phyloP scores from a whole-genome alignment of 2,113 vertebrate species.

The Stegostoma tigrinum region DNA sequence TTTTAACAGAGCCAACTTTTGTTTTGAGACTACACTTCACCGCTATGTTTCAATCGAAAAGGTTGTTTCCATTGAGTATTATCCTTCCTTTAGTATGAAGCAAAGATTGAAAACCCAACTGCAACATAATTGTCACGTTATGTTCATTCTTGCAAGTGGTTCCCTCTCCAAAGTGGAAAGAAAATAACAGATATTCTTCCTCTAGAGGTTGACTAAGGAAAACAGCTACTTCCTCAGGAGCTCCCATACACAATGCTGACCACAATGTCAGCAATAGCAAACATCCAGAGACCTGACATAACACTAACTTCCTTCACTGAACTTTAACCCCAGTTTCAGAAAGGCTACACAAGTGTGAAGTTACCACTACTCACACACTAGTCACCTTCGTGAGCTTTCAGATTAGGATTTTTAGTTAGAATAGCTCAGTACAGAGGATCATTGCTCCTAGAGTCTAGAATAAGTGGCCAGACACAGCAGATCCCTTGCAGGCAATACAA shows the following conservation, averaged over 20 bases:
- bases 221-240: not conserved
- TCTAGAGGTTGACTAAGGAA: not conserved
- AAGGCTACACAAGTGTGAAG: not conserved
- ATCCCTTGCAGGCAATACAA: not conserved
- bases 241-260: not conserved
- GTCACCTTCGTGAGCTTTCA: not conserved
- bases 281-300: too few relatives aligned
- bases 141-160: not conserved
- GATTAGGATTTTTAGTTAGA: not conserved
- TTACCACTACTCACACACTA: not conserved
- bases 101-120: not conserved
- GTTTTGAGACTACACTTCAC: not conserved
- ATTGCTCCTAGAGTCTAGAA: not conserved
- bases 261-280: not conserved
- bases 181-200: not conserved
- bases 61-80: not conserved
- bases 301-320: not conserved
- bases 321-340: not conserved
- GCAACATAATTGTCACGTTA: not conserved
- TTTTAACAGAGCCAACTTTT: not conserved
- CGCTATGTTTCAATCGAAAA: not conserved
- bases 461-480: not conserved
- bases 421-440: not conserved
- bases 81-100: not conserved
- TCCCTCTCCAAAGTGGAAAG: not conserved